Percentiles rank a stretch among this genome's conserved stretches.
Evolutionary conservation across 2,797 vertebrate species (phyloP).

Genomic region (Enteromius unitaeniatus): DNA sequence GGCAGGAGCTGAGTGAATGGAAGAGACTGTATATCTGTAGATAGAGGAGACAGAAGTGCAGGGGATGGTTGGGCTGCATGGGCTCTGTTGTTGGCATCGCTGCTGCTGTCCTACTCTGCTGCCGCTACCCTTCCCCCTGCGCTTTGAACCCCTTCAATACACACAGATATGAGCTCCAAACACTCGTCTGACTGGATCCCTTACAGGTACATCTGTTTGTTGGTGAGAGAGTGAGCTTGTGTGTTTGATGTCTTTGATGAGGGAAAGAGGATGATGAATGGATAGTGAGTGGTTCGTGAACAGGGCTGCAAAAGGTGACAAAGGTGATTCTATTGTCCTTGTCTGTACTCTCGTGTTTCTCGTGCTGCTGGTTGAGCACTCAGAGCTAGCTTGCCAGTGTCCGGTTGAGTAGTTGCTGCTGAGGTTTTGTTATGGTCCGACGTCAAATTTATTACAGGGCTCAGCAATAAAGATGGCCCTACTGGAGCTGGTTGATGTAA

Average conservation of each 20-base stretch:
- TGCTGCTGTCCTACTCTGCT: conserved; percentile 69
- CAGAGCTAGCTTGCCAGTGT: neutral
- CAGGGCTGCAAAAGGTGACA: conserved; percentile 32
- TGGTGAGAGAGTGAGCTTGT: neutral
- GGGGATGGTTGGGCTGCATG: conserved; percentile 77
- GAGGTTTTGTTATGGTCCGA: conserved; percentile 13
- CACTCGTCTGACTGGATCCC: conserved; percentile 98
- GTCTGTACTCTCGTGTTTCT: neutral
- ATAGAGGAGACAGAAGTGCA: conserved; percentile 63
- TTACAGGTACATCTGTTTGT: conserved; percentile 86
- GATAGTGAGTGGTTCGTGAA: neutral
- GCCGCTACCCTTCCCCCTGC: conserved; percentile 30
- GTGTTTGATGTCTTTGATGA: conserved; percentile 18
- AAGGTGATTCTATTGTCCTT: conserved; percentile 27
- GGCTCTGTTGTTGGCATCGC: conserved; percentile 75
- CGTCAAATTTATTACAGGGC: neutral
- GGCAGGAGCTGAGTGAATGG: conserved; percentile 15
- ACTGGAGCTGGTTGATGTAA: neutral
- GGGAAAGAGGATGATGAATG: neutral
- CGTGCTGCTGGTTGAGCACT: neutral
- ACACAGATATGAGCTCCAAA: conserved; percentile 92
- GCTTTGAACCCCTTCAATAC: conserved; percentile 64
- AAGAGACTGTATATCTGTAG: conserved; percentile 55
- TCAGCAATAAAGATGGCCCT: neutral
- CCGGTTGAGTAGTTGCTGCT: neutral